A percentile compares a stretch with the other conserved stretches of the same genome.
These are phyloP conservation scores for Theonella swinhoei DNA, from an alignment of 37 sponge, comb jelly and placozoan species.

Conservation along the genomic window DNA sequence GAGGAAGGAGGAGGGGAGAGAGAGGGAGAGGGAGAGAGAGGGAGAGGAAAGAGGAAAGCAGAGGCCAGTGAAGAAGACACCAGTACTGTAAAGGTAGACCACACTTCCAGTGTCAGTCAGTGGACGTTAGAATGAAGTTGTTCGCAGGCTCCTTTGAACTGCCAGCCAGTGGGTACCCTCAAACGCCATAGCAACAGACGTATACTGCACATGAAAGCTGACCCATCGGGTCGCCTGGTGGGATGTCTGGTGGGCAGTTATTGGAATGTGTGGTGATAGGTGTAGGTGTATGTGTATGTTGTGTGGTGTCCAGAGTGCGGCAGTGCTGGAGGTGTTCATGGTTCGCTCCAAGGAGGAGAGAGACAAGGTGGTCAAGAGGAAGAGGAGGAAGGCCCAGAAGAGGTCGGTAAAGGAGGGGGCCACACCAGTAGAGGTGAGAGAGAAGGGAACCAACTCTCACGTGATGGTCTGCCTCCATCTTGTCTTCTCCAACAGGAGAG, in stretches of 20 bases:
- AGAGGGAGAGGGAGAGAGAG: conserved; percentile 2
- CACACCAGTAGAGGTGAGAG: conserved; percentile 16
- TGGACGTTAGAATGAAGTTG: background rate
- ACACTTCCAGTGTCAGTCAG: too few species aligned
- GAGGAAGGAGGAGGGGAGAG: background rate
- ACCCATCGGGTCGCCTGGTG: conserved; percentile 25
- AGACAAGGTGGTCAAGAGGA: conserved; percentile 57
- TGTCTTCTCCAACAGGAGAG: background rate
- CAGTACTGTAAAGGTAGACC: too few species aligned
- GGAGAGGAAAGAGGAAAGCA: conserved; percentile 6
- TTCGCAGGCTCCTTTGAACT: conserved; percentile 17
- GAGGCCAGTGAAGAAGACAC: too few species aligned
- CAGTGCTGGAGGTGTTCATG: conserved; percentile 61
- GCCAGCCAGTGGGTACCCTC: conserved; percentile 41
- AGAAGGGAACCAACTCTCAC: background rate
- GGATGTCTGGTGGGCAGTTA: conserved; percentile 48
- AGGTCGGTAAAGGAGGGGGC: conserved; percentile 5
- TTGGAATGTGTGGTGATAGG: background rate
- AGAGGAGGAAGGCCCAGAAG: conserved; percentile 58
- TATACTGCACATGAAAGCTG: conserved; percentile 4
- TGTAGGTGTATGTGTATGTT: background rate
- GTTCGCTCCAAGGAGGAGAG: conserved; percentile 63
- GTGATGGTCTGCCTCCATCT: too few species aligned
- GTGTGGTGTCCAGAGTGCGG: conserved; percentile 19
- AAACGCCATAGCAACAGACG: conserved; percentile 47